A percentile compares a stretch with the other conserved stretches of the same genome.
Conservation (phyloP, 1,140 invertebrate genomes). For the Coelopa frigida region DNA sequence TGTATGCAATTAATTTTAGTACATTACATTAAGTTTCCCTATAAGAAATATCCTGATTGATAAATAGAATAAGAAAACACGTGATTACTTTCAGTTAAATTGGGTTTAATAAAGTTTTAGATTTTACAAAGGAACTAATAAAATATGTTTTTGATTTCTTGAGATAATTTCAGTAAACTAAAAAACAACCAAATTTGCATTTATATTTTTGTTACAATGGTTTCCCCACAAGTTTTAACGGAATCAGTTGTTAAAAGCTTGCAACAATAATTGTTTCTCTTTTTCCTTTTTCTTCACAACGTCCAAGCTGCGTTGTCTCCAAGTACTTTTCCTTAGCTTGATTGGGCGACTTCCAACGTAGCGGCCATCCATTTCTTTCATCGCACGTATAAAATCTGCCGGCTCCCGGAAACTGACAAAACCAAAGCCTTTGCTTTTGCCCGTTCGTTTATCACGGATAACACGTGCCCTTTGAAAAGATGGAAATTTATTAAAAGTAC, state of each 20-base stretch:
- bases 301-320: conserved; percentile 91
- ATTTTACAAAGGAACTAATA: no score
- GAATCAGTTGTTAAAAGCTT: conserved; percentile 49
- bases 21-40: no score
- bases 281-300: conserved; percentile 92
- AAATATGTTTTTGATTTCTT: no score
- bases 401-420: conserved; percentile 99
- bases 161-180: no score
- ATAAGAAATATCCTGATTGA: no score
- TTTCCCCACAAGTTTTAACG: neutral
- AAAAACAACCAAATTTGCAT: no score
- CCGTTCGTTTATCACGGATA: conserved; percentile 90
- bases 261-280: conserved; percentile 73
- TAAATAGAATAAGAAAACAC: no score
- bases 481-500: conserved; percentile 92
- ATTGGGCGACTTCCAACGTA: conserved; percentile 98
- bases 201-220: neutral
- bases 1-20: no score
- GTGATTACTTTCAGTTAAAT: no score
- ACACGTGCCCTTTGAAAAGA: conserved; percentile 95
- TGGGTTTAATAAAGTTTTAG: no score
- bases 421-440: conserved; percentile 98
- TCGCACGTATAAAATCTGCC: conserved; percentile 94
- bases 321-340: conserved; percentile 92
- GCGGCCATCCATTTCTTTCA: conserved; percentile 95